Evolutionary conservation across 2,113 vertebrate genomes (phyloP).

Genomic region (Oryzias javanicus): DNA sequence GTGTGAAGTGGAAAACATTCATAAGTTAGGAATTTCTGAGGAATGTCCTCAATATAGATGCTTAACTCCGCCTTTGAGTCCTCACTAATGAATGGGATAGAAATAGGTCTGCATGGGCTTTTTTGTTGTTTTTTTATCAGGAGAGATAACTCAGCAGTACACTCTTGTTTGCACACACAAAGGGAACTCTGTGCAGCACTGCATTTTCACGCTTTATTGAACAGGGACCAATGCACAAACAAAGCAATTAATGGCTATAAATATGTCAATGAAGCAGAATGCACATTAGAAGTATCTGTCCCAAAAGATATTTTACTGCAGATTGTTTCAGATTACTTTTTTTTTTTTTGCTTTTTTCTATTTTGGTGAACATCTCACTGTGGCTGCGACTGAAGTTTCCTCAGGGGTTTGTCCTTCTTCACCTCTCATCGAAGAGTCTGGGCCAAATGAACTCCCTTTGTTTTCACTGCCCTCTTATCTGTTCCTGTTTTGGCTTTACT

Average conservation of each 20-base stretch:
- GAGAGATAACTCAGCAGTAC: conserved; percentile 60
- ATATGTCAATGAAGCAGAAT: conserved; percentile 26
- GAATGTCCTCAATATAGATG: conserved; percentile 12
- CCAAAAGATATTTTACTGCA: neutral
- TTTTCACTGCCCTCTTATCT: conserved; percentile 64
- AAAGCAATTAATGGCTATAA: conserved; percentile 39
- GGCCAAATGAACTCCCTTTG: conserved; percentile 52
- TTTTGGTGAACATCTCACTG: neutral
- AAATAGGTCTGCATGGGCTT: conserved; percentile 42
- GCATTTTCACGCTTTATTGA: conserved; percentile 61
- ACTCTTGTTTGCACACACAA: conserved; percentile 67
- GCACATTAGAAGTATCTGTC: conserved; percentile 38
- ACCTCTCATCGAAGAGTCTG: conserved; percentile 15
- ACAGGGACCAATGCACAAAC: conserved; percentile 41
- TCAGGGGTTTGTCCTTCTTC: conserved; percentile 29
- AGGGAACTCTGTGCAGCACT: conserved; percentile 58
- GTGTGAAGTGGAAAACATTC: conserved; percentile 19
- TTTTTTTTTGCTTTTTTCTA: conserved; percentile 35
- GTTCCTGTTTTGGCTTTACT: conserved; percentile 66
- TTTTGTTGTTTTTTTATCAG: conserved; percentile 48
- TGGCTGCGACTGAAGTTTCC: conserved; percentile 14
- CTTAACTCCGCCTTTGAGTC: conserved; percentile 40
- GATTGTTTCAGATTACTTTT: neutral
- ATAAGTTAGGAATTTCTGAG: conserved; percentile 30
- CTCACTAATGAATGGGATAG: conserved; percentile 52